A percentile compares a stretch with the other conserved stretches of the same genome.
phyloP scores from a whole-genome alignment of 2,888 invertebrate species.

The Coremacera marginata region DNA sequence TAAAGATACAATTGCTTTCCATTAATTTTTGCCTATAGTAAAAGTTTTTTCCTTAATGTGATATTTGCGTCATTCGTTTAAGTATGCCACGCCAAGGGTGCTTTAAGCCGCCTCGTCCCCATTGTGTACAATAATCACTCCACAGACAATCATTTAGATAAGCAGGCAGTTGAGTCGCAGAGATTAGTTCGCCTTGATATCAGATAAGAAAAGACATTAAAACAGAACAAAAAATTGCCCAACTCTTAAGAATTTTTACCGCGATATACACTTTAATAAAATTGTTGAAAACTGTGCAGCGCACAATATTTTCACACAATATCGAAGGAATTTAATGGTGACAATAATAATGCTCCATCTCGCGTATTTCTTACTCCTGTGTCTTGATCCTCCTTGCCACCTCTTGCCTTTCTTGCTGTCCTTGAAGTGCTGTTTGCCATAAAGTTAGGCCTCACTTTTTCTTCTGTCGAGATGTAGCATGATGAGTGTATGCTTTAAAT shows the following conservation, averaged over 20 bases:
- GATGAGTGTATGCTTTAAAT: neutral
- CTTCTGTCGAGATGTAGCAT: neutral
- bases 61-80: neutral
- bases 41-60: neutral
- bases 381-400: neutral
- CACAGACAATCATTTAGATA: conserved; percentile 64
- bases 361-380: neutral
- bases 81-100: neutral
- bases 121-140: conserved; percentile 55
- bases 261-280: neutral
- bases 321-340: conserved; percentile 17
- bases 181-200: neutral
- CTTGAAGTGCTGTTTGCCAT: neutral
- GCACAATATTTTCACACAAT: conserved; percentile 18
- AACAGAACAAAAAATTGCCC: neutral
- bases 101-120: neutral
- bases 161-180: conserved; percentile 47
- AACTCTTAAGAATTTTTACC: neutral
- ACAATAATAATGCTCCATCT: conserved; percentile 11
- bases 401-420: neutral
- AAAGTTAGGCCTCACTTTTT: neutral
- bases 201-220: conserved; percentile 5
- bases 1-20: too few relatives aligned
- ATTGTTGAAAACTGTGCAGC: neutral
- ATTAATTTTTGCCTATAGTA: too few relatives aligned